phyloP scores from a whole-genome alignment of 2,113 vertebrate genomes.

The Psephotus haematonotus region DNA sequence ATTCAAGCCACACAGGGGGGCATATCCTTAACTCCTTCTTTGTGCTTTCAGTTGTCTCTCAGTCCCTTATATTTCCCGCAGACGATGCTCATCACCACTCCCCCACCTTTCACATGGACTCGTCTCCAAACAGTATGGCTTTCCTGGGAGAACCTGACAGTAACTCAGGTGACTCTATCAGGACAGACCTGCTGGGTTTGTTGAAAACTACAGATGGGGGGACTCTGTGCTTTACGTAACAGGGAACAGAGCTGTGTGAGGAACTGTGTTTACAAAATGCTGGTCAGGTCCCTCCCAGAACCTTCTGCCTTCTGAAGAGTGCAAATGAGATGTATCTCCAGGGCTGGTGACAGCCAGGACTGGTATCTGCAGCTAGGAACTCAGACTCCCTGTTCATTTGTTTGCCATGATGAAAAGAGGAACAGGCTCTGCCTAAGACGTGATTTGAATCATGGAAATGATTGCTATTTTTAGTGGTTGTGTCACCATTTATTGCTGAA shows the following conservation, averaged over 20 bases:
- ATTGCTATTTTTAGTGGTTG: not conserved
- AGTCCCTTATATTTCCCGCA: not conserved
- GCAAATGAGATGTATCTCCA: not conserved
- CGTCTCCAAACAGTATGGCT: not conserved
- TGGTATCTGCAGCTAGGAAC: not conserved
- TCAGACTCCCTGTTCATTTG: accelerated
- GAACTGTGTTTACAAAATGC: not conserved
- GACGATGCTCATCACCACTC: not conserved
- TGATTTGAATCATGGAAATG: not conserved
- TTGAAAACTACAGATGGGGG: not conserved
- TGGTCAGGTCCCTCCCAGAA: not conserved
- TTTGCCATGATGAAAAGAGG: not conserved
- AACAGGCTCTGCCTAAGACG: not conserved
- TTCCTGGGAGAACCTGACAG: not conserved
- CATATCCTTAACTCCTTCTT: not conserved
- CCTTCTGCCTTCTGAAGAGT: not conserved
- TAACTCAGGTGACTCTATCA: not conserved
- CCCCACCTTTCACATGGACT: not conserved
- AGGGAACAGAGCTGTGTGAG: not conserved
- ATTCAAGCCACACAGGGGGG: not conserved
- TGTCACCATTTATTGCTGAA: not conserved
- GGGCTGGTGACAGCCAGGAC: not conserved
- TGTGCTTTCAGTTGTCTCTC: not conserved
- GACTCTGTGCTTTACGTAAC: not conserved
- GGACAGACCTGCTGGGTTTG: not conserved